These are phyloP conservation scores for Trachymyrmex septentrionalis DNA, from an alignment of 1,140 invertebrate genomes.

Conservation along the genomic window DNA sequence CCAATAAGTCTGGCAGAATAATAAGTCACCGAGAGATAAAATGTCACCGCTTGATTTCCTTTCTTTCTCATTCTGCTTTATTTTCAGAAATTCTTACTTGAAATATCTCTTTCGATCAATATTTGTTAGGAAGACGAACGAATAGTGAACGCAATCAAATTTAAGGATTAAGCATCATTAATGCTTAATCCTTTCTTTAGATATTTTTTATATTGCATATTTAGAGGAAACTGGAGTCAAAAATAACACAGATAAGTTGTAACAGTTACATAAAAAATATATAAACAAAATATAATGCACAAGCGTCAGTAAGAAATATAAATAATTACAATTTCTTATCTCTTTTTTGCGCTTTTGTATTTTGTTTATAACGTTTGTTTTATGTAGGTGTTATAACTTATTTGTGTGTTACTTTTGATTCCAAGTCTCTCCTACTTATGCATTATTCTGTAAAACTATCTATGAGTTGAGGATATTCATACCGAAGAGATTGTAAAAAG, in stretches of 20 bases:
- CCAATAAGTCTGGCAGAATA: slow-evolving; percentile 29
- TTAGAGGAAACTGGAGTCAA: too few relatives aligned
- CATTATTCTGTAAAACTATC: neutral
- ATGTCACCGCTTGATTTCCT: slow-evolving; percentile 6
- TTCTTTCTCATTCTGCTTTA: neutral
- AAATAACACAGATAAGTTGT: too few relatives aligned
- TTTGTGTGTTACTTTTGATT: too few relatives aligned
- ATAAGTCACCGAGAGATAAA: slow-evolving; percentile 35
- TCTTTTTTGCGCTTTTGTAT: too few relatives aligned
- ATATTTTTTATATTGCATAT: neutral
- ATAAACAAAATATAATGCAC: too few relatives aligned
- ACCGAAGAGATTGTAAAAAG: neutral
- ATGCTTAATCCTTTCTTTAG: neutral
- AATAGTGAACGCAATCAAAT: neutral
- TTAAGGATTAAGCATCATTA: neutral
- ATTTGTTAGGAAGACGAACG: neutral
- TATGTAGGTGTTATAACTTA: too few relatives aligned
- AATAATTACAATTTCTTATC: too few relatives aligned
- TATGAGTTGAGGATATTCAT: neutral
- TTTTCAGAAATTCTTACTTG: neutral
- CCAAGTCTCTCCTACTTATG: neutral
- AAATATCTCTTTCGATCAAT: slow-evolving; percentile 10
- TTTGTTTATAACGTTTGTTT: too few relatives aligned
- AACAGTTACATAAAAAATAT: too few relatives aligned
- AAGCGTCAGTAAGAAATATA: too few relatives aligned